Evolutionary conservation across 2,113 vertebrate genomes (phyloP).

Genomic region (Dipodomys stephensi): DNA sequence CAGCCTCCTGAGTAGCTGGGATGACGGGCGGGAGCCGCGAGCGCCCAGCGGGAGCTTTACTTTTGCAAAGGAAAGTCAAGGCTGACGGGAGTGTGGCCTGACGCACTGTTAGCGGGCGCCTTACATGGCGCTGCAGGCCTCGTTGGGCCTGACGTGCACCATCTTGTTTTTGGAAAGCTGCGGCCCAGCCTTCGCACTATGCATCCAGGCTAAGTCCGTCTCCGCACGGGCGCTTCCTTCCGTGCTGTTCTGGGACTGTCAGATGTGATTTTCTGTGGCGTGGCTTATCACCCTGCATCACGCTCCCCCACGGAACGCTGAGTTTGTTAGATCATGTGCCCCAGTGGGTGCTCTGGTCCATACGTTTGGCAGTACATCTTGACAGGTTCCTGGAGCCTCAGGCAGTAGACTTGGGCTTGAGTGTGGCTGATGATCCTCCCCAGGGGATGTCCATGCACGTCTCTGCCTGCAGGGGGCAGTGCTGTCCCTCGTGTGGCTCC

Average conservation of each 20-base stretch:
- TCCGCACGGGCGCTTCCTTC: background rate
- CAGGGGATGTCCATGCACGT: rapidly evolving
- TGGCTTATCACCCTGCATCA: background rate
- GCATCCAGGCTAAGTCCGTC: no score
- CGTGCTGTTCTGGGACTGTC: background rate
- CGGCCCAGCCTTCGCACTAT: no score
- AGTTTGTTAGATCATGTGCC: background rate
- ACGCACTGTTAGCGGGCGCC: background rate
- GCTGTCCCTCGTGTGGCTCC: no score
- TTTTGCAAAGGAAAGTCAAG: background rate
- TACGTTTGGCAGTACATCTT: no score
- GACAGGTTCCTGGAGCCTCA: background rate
- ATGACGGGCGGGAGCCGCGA: no score
- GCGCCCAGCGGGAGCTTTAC: background rate
- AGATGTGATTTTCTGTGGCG: no score
- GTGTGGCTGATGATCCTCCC: background rate
- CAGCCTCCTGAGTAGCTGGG: no score
- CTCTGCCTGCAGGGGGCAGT: background rate
- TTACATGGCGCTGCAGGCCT: background rate
- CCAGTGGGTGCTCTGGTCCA: rapidly evolving
- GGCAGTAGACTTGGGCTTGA: no score
- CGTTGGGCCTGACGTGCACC: background rate
- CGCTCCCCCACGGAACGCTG: background rate
- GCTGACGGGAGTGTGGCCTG: background rate
- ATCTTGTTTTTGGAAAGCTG: background rate